These are phyloP conservation scores for Oryzias dopingdopingensis DNA, from an alignment of 2,797 vertebrate species.

Conservation along the genomic window DNA sequence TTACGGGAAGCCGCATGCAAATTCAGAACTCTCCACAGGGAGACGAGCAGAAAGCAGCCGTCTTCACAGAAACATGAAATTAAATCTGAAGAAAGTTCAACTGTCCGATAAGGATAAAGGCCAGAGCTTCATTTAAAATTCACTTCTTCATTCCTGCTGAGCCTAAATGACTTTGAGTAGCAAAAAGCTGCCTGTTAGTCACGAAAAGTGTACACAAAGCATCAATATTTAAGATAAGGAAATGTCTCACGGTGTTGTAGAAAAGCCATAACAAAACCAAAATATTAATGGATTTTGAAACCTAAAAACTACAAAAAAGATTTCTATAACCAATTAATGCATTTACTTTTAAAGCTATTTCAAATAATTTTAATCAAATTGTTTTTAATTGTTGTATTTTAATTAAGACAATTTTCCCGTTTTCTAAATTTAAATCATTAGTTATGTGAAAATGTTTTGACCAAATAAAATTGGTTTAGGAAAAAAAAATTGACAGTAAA, in stretches of 20 bases:
- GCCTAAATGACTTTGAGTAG: constrained; percentile 7
- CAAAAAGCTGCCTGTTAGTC: constrained; percentile 13
- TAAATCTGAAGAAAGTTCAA: constrained; percentile 16
- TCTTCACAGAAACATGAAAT: constrained; percentile 14
- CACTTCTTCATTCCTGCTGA: constrained; percentile 9
- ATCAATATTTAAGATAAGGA: constrained; percentile 43
- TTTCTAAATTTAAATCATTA: no score
- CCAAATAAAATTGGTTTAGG: no score
- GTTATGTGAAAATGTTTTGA: no score
- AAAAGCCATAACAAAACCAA: no score
- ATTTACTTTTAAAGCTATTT: no score
- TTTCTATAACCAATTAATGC: no score
- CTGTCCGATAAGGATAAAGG: neutral
- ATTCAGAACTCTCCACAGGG: constrained; percentile 31
- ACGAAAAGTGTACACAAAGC: constrained; percentile 14
- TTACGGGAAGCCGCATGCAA: constrained; percentile 50
- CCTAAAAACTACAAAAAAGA: no score
- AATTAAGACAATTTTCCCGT: no score
- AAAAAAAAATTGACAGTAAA: no score
- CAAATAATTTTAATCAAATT: no score
- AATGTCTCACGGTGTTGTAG: neutral
- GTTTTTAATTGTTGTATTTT: no score
- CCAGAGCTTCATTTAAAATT: neutral
- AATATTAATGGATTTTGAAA: no score
- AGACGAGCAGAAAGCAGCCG: constrained; percentile 11